Evolutionary conservation across 1,140 invertebrate genomes (phyloP).

Genomic region (Brachionus paranguensis): DNA sequence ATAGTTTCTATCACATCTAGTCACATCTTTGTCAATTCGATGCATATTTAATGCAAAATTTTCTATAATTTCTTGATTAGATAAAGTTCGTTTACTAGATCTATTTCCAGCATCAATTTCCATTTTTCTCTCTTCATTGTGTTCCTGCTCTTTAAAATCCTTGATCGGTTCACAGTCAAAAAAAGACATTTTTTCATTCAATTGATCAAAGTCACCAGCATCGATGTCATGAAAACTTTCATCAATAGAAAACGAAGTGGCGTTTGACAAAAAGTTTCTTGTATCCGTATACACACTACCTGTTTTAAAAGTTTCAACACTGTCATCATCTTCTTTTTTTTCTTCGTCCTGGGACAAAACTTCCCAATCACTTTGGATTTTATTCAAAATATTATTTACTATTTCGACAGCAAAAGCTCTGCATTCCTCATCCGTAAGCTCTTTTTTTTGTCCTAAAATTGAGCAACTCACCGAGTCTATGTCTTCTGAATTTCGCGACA

Average conservation of each 20-base stretch:
- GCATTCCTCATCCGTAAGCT: not conserved
- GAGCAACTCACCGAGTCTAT: not conserved
- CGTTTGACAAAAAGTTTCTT: conserved; percentile 1
- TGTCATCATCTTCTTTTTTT: not conserved
- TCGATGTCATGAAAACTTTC: not conserved
- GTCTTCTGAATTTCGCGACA: conserved; percentile 8
- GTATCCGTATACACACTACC: not conserved
- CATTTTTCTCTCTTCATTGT: not conserved
- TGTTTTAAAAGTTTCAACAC: not conserved
- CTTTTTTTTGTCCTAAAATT: not conserved
- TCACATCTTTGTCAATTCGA: conserved; percentile 42
- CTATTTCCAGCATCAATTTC: not conserved
- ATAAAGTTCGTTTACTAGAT: not conserved
- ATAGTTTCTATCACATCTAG: conserved; percentile 70
- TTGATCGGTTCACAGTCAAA: conserved; percentile 10
- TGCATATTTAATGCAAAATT: conserved; percentile 39
- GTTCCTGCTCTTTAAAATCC: not conserved
- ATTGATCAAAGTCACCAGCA: not conserved
- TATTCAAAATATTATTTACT: not conserved
- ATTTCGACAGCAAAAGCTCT: not conserved
- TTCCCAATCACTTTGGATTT: not conserved
- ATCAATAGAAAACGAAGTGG: conserved; percentile 4
- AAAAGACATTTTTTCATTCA: not conserved
- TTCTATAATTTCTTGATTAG: conserved; percentile 40
- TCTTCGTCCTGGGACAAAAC: not conserved